Evolutionary conservation across 2,797 vertebrate genomes (phyloP).

Genomic region (Peromyscus nudipes): DNA sequence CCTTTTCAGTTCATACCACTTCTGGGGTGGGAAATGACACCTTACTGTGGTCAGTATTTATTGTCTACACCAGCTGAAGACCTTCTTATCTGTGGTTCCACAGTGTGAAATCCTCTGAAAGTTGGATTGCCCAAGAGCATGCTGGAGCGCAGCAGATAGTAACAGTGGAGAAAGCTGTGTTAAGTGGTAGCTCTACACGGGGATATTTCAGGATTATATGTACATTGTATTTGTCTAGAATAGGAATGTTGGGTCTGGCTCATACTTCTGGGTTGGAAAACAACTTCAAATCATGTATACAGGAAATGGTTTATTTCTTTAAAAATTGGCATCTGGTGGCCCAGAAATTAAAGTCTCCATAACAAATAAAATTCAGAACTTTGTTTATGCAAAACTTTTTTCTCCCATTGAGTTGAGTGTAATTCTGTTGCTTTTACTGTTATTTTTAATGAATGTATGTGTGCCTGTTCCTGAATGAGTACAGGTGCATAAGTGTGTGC

Average conservation of each 20-base stretch:
- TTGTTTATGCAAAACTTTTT: not conserved
- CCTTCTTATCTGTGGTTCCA: slow-evolving; percentile 83
- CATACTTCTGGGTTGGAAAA: slow-evolving; percentile 40
- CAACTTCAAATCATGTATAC: not conserved
- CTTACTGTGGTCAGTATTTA: slow-evolving; percentile 75
- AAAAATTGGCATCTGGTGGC: not conserved
- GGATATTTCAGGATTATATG: not conserved
- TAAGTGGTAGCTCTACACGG: not conserved
- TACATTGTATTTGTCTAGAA: not conserved
- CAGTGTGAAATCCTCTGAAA: slow-evolving; percentile 83
- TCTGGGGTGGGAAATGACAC: slow-evolving; percentile 76
- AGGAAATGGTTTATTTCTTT: not conserved
- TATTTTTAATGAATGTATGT: not conserved
- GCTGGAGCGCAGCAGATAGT: not conserved
- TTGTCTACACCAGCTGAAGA: slow-evolving; percentile 67
- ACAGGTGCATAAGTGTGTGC: not conserved
- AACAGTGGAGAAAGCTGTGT: not conserved
- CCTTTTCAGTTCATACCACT: slow-evolving; percentile 82
- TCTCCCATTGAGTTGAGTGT: not conserved
- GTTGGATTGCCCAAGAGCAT: slow-evolving; percentile 79
- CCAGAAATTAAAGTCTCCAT: not conserved
- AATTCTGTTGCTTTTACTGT: not conserved
- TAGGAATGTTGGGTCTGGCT: not conserved
- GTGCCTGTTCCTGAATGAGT: not conserved
- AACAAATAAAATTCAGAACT: slow-evolving; percentile 34